Percentiles rank a stretch among this genome's conserved stretches.
phyloP scores from a whole-genome alignment of 2,797 vertebrate genomes.

The Poliocrania exsul region DNA sequence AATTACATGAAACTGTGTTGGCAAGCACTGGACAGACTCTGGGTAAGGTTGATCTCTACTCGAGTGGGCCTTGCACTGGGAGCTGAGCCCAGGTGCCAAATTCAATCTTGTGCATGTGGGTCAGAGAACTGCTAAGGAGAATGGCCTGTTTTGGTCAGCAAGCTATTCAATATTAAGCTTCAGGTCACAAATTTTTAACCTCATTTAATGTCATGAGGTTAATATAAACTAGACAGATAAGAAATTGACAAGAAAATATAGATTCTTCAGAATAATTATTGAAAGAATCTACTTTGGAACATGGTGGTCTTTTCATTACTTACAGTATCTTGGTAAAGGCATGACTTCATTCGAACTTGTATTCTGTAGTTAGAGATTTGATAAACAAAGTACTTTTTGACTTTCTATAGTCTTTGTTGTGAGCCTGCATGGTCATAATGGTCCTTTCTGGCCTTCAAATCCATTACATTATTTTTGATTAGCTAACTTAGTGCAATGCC shows the following conservation, averaged over 20 bases:
- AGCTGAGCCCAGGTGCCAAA: background rate
- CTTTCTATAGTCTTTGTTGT: background rate
- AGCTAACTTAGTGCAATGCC: background rate
- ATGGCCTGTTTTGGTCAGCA: background rate
- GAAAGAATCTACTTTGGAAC: background rate
- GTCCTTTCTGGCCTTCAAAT: background rate
- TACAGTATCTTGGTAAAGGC: background rate
- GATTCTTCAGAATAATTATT: background rate
- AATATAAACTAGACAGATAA: background rate
- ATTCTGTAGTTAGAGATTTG: background rate
- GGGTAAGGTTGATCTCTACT: rapidly evolving
- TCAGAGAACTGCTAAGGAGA: background rate
- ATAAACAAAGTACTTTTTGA: background rate
- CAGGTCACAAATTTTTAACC: background rate
- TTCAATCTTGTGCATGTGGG: rapidly evolving
- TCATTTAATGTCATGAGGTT: background rate
- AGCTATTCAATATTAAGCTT: background rate
- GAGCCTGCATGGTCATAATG: background rate
- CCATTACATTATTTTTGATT: background rate
- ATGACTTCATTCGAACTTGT: background rate
- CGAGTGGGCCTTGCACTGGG: rapidly evolving
- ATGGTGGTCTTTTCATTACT: background rate
- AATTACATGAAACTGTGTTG: background rate
- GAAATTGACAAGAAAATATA: background rate
- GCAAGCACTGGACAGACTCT: background rate